Conservation (phyloP, 2,113 vertebrate genomes). For the Coptodon bakossiorum region DNA sequence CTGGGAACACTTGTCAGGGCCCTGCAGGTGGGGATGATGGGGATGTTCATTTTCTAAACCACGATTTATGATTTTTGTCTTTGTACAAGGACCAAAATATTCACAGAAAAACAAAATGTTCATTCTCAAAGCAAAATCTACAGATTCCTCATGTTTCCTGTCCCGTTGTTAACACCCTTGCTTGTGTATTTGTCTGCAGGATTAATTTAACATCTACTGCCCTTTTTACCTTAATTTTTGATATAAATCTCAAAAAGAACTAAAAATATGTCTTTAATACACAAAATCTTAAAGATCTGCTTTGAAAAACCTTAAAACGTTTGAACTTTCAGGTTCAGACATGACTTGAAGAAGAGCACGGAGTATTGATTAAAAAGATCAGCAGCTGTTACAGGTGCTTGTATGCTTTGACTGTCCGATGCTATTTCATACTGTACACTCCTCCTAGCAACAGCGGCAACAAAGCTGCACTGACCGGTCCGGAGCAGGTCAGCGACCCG, state of each 20-base stretch:
- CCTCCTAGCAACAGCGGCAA: not conserved
- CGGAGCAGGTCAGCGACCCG: conserved; percentile 66
- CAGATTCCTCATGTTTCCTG: not conserved
- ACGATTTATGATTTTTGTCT: not conserved
- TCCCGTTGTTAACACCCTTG: not conserved
- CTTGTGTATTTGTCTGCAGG: not conserved
- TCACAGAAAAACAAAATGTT: not conserved
- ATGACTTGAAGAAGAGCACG: too few species aligned
- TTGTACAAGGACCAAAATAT: accelerated
- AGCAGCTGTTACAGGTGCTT: not conserved
- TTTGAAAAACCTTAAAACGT: accelerated
- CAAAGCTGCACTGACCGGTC: conserved; percentile 67
- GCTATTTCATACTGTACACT: not conserved
- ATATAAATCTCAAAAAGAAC: not conserved
- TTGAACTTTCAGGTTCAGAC: not conserved
- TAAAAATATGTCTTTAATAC: not conserved
- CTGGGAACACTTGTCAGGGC: conserved; percentile 75
- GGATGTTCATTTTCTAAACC: not conserved
- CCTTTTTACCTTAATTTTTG: not conserved
- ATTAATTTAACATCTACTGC: not conserved
- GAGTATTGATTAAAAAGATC: not conserved
- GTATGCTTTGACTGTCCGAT: not conserved
- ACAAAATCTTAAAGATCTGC: not conserved
- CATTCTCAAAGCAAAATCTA: not conserved
- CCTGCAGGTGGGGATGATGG: conserved; percentile 57